Evolutionary conservation across 2,797 vertebrate species (phyloP), one percentile per base, ranked within the genome.

Genomic region (Gymnodraco acuticeps): DNA sequence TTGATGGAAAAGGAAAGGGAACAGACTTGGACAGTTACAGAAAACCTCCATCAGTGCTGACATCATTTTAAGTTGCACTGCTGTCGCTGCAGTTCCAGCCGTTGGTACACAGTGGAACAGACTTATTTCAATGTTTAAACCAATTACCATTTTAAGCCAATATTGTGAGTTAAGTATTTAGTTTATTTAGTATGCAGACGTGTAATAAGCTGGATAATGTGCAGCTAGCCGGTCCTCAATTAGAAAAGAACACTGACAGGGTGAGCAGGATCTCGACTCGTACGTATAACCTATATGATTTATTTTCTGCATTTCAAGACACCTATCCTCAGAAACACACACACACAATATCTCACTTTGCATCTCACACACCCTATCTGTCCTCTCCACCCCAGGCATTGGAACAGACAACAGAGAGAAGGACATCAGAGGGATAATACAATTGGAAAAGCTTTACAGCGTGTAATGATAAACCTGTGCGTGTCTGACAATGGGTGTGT

Each of bases 391-490:
- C 91, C 85, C 60, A 66, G 91, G 91, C 92, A 91, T 82, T 92
- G 90, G 90, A 93, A 92, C 89, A 89, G 86, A 88, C 91, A 91
- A 93, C 89, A 92, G 87, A 91, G 91, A 83, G 80, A 91, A 87
- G 93, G 91, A 95, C 90, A 94, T 95, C 93, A 95, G 93, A 95
- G 90, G 92, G 93, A 94, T 95, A 95, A 96, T 95, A 93, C 83
- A 92, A 95, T 95, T 95, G 91, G 91, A 94, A 91, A 93, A 94
- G 94, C 94, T 95, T 95, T 94, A 94, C 94, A 92, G 94, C 91
- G 89, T 94, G 92, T 95, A 95, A 95, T 95, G 93, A 95, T 94
- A 95, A 95, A 96, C 94, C 94, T 97, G 96, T 84, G 86, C 64
- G 67, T 90, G 86, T 76, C 45, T 64, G 23, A 48, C 14, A 27